phyloP scores from a whole-genome alignment of 1,140 invertebrate genomes.

The Ostrea denselamellosa region DNA sequence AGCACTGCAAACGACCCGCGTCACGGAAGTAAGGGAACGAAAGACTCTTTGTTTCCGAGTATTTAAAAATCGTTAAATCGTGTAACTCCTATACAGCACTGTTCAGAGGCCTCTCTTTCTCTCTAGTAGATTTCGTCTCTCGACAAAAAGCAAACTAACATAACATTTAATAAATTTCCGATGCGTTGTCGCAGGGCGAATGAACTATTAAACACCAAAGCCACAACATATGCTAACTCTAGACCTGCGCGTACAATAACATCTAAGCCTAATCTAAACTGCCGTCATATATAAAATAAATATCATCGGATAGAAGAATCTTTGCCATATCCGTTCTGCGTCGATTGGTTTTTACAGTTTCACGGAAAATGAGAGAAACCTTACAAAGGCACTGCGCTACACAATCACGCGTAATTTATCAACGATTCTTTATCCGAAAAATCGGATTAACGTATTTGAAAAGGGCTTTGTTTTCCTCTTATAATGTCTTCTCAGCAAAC shows the following conservation, averaged over 20 bases:
- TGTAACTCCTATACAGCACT: neutral
- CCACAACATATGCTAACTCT: conserved; percentile 28
- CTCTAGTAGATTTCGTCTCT: neutral
- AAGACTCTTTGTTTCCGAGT: conserved; percentile 19
- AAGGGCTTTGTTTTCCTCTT: conserved; percentile 34
- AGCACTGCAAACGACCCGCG: conserved; percentile 10
- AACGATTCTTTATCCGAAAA: conserved; percentile 28
- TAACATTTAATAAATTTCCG: conserved; percentile 33
- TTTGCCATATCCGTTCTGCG: conserved; percentile 57
- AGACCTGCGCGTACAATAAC: conserved; percentile 31
- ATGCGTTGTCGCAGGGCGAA: conserved; percentile 29
- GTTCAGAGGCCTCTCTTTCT: neutral
- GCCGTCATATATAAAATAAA: conserved; percentile 38
- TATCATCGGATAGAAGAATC: conserved; percentile 30
- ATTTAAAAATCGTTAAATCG: conserved; percentile 37
- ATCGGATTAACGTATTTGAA: conserved; percentile 39
- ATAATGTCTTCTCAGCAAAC: conserved; percentile 37
- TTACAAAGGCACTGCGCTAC: conserved; percentile 44
- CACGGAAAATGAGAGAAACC: conserved; percentile 43
- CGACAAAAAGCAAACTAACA: conserved; percentile 8
- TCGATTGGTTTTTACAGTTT: conserved; percentile 50
- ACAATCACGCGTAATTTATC: conserved; percentile 42
- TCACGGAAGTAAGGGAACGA: conserved; percentile 14
- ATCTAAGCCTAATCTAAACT: conserved; percentile 33
- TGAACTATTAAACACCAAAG: conserved; percentile 27